phyloP scores from a whole-genome alignment of 1,140 invertebrate genomes.

The Diorhabda sublineata region DNA sequence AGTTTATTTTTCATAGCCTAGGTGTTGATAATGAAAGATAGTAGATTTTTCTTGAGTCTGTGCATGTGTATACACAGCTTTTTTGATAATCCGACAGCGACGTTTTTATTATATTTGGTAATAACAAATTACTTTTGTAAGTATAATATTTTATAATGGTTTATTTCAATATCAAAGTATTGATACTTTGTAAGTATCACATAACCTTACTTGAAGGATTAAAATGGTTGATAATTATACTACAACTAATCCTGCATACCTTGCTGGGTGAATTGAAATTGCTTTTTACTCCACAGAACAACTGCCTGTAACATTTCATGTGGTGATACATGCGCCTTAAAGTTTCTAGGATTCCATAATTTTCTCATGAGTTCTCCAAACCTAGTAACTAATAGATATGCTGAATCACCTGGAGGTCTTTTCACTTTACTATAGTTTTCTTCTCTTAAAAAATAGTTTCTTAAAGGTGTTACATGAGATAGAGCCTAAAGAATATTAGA shows the following conservation, averaged over 20 bases:
- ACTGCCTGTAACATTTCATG: constrained; percentile 99
- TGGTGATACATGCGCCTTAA: constrained; percentile 98
- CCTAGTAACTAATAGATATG: constrained; percentile 87
- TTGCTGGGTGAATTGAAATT: constrained; percentile 98
- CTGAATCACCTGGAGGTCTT: constrained; percentile 87
- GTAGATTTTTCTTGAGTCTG: too few relatives aligned
- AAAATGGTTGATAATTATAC: too few relatives aligned
- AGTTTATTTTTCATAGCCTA: too few relatives aligned
- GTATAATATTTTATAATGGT: too few relatives aligned
- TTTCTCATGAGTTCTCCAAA: constrained; percentile 98
- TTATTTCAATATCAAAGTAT: too few relatives aligned
- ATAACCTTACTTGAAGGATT: too few relatives aligned
- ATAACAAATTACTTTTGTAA: too few relatives aligned
- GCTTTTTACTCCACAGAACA: constrained; percentile 96
- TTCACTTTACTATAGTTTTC: constrained; percentile 87
- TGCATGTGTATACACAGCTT: too few relatives aligned
- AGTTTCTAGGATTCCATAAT: constrained; percentile 98
- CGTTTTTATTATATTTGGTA: too few relatives aligned
- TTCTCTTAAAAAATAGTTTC: constrained; percentile 94
- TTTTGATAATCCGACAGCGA: too few relatives aligned
- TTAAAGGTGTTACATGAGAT: constrained; percentile 88
- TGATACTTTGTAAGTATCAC: too few relatives aligned
- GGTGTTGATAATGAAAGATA: too few relatives aligned
- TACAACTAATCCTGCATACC: constrained; percentile 52
- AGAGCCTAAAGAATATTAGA: constrained; percentile 63